These are phyloP conservation scores for Trachurus trachurus DNA, from an alignment of 2,797 vertebrate species.

Conservation along the genomic window DNA sequence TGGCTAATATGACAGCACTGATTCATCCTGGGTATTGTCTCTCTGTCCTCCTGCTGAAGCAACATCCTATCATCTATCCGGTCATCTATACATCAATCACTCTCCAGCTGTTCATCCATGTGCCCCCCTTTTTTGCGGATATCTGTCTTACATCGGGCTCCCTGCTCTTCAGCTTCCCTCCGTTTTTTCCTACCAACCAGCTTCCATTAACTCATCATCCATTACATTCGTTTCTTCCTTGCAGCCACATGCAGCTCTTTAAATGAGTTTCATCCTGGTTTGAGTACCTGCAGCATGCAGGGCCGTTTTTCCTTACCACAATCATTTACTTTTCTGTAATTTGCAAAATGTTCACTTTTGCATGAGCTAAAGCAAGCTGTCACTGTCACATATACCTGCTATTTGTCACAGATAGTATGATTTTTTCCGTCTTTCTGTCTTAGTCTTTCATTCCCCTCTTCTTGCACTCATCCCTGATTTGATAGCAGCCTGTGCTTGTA, in stretches of 20 bases:
- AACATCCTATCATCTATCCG: conserved; percentile 12
- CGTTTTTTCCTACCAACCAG: neutral
- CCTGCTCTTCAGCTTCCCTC: conserved; percentile 5
- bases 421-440: conserved; percentile 8
- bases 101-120: conserved; percentile 2
- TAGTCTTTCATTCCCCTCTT: conserved; percentile 44
- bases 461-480: conserved; percentile 72
- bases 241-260: conserved; percentile 10
- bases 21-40: conserved; percentile 36
- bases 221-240: conserved; percentile 16
- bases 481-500: conserved; percentile 84
- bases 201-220: neutral
- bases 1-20: conserved; percentile 54
- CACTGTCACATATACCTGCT: conserved; percentile 13
- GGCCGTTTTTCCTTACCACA: conserved; percentile 2
- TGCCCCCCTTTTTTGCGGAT: neutral
- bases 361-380: neutral
- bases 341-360: neutral
- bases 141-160: conserved; percentile 8
- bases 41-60: neutral
- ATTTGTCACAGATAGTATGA: conserved; percentile 34
- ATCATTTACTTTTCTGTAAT: neutral
- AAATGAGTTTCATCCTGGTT: conserved; percentile 12
- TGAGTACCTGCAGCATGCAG: conserved; percentile 1
- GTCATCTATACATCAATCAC: conserved; percentile 17